phyloP scores from a whole-genome alignment of 2,797 vertebrate species.

The Mionectes olivaceus region DNA sequence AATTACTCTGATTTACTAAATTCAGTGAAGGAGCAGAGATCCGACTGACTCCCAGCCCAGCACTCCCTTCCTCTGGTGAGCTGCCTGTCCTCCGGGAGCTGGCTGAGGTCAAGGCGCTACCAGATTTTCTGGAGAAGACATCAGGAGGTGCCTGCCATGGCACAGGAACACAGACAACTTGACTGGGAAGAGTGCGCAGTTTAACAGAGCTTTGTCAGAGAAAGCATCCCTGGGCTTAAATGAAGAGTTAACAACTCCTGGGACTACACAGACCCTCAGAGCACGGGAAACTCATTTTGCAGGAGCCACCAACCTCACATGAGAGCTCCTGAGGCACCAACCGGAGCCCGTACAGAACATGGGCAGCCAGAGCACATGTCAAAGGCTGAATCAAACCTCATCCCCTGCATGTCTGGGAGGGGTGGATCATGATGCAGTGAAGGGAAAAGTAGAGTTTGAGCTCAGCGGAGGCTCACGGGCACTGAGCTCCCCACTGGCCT shows the following conservation, averaged over 20 bases:
- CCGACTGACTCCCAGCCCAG: neutral
- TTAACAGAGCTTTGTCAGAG: neutral
- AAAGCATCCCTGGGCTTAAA: neutral
- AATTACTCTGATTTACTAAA: neutral
- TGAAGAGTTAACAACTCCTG: neutral
- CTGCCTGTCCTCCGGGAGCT: neutral
- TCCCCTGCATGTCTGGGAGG: neutral
- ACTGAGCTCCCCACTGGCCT: neutral
- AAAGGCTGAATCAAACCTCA: neutral
- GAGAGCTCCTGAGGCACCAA: neutral
- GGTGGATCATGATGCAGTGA: neutral
- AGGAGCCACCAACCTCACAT: neutral
- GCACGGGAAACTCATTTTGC: neutral
- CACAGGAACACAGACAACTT: neutral
- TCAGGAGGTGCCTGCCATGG: neutral
- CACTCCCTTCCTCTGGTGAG: neutral
- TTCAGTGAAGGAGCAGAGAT: neutral
- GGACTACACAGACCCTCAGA: neutral
- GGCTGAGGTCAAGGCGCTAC: neutral
- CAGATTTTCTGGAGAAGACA: conserved; percentile 17
- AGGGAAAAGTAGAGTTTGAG: rapidly evolving
- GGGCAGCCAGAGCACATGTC: neutral
- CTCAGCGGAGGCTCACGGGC: neutral
- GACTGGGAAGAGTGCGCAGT: neutral
- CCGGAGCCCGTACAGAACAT: rapidly evolving